Evolutionary conservation across 1,140 invertebrate genomes (phyloP).

Genomic region (Neodiprion lecontei): DNA sequence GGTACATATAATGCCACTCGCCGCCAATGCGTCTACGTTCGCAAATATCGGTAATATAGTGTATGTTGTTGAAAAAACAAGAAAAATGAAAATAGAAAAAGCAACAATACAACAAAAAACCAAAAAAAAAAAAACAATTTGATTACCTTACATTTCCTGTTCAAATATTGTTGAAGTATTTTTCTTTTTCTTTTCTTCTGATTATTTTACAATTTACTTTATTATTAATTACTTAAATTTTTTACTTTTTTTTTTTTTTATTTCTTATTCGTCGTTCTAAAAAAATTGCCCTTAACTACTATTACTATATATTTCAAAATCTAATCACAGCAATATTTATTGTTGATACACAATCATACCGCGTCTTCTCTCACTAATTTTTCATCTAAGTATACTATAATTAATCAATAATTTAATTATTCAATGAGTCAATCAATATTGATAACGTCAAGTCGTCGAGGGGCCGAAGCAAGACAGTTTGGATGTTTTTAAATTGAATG

Average conservation of each 20-base stretch:
- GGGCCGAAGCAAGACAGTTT: no score
- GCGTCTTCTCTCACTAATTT: slow-evolving; percentile 53
- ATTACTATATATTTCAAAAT: slow-evolving; percentile 56
- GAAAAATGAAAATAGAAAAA: no score
- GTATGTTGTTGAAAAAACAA: no score
- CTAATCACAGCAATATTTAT: slow-evolving; percentile 65
- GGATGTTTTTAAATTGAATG: no score
- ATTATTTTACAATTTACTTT: not conserved
- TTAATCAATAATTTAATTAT: not conserved
- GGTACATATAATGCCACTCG: slow-evolving; percentile 2
- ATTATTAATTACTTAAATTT: not conserved
- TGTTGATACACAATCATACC: slow-evolving; percentile 64
- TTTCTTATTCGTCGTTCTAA: slow-evolving; percentile 29
- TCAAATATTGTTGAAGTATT: no score
- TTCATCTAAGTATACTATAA: slow-evolving; percentile 31
- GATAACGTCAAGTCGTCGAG: no score
- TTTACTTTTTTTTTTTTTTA: not conserved
- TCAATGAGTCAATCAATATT: no score
- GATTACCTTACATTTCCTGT: no score
- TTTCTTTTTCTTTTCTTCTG: no score
- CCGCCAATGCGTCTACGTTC: slow-evolving; percentile 2
- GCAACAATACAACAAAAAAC: no score
- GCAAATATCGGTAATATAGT: not conserved
- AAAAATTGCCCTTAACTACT: slow-evolving; percentile 59
- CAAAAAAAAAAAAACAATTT: no score